A percentile compares a stretch with the other conserved stretches of the same genome.
Evolutionary conservation across 2,888 invertebrate species (phyloP).

Genomic region (Halocaridina rubra): DNA sequence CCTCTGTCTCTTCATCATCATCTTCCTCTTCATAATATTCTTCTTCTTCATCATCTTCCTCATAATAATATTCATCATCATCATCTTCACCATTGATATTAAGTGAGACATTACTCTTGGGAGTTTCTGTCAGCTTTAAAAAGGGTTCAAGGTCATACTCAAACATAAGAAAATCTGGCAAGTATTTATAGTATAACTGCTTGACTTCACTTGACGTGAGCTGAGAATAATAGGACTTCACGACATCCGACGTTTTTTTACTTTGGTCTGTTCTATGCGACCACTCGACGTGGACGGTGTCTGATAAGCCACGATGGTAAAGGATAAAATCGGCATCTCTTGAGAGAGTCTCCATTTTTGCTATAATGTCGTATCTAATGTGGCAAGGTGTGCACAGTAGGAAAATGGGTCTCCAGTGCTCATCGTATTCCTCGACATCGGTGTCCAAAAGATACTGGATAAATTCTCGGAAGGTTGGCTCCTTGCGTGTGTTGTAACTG

Average conservation of each 20-base stretch:
- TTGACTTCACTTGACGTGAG: conserved; percentile 31
- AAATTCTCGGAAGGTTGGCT: conserved; percentile 53
- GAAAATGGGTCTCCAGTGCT: conserved; percentile 51
- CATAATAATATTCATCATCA: background rate
- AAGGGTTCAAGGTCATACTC: conserved; percentile 42
- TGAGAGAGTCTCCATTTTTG: conserved; percentile 41
- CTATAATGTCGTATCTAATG: conserved; percentile 48
- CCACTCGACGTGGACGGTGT: conserved; percentile 21
- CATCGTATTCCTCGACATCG: conserved; percentile 47
- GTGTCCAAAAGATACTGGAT: conserved; percentile 53
- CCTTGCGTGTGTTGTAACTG: background rate
- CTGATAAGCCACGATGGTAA: conserved; percentile 33
- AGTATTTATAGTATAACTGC: conserved; percentile 43
- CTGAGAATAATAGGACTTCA: conserved; percentile 22
- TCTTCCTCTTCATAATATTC: conserved; percentile 22
- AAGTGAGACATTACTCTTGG: background rate
- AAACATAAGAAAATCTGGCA: conserved; percentile 47
- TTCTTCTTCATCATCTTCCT: conserved; percentile 17
- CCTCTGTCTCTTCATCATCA: conserved; percentile 11
- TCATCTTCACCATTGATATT: background rate
- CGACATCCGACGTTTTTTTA: conserved; percentile 29
- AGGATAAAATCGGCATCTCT: conserved; percentile 45
- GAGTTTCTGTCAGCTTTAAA: background rate
- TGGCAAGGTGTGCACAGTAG: conserved; percentile 53
- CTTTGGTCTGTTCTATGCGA: conserved; percentile 32